Percentiles rank a stretch among this genome's conserved stretches.
phyloP scores from a whole-genome alignment of 2,888 invertebrate species.

The Zaprionus obscuricornis region DNA sequence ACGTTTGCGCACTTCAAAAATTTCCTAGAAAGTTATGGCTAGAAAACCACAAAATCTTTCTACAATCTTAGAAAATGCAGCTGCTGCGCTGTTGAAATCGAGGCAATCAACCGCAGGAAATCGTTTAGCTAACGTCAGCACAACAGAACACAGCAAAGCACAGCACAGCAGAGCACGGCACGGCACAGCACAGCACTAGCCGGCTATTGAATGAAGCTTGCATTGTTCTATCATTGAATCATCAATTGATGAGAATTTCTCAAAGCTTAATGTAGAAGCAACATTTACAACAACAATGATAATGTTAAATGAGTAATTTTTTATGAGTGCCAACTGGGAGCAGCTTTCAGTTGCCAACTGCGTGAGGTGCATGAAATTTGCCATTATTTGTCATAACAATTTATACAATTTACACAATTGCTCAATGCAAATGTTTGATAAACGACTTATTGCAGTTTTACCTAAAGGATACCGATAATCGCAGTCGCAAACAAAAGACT shows the following conservation, averaged over 20 bases:
- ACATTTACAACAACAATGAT: background rate
- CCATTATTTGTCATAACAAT: slow-evolving; percentile 35
- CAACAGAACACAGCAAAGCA: no score
- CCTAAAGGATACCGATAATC: slow-evolving; percentile 44
- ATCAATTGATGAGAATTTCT: slow-evolving; percentile 35
- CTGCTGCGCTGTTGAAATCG: slow-evolving; percentile 36
- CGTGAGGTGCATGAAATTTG: slow-evolving; percentile 68
- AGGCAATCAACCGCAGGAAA: slow-evolving; percentile 50
- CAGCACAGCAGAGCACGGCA: no score
- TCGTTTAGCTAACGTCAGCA: slow-evolving; percentile 8
- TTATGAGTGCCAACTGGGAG: slow-evolving; percentile 17
- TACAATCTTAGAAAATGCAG: slow-evolving; percentile 47
- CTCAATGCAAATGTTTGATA: slow-evolving; percentile 43
- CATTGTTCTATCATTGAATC: slow-evolving; percentile 59
- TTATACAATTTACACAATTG: slow-evolving; percentile 45
- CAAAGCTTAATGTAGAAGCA: background rate
- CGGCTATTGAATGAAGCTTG: slow-evolving; percentile 26
- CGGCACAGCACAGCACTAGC: no score
- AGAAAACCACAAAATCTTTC: slow-evolving; percentile 44
- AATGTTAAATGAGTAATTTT: slow-evolving; percentile 48
- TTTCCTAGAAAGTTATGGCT: slow-evolving; percentile 64
- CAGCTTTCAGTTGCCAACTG: slow-evolving; percentile 31
- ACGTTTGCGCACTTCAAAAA: slow-evolving; percentile 62
- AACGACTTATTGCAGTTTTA: slow-evolving; percentile 60
- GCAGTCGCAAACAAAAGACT: slow-evolving; percentile 62